Evolutionary conservation across 2,797 vertebrate species (phyloP), one percentile per base, ranked within the genome.

Genomic region (Spinibarbus caldwelli): DNA sequence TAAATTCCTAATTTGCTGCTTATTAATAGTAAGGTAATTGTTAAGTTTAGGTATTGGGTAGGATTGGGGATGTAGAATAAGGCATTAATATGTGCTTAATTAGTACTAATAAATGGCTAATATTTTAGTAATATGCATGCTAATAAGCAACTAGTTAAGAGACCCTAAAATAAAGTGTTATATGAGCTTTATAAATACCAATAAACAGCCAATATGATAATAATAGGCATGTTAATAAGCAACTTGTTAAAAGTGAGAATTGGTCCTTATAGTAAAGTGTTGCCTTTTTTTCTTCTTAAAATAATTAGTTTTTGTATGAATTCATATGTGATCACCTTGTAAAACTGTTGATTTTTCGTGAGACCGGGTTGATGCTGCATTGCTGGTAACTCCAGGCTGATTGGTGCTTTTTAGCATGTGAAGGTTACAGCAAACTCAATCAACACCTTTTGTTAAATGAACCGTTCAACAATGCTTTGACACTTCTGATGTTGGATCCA

Each of bases 371-470:
- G 23, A 12, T 19, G 52, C 43, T 82, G 23, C 38, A 54, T 11
- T 49, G 34, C 52, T 76, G 41, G 84, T 75, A 72, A 72, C 68
- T 78, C 81, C 57, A n/a, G 72, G 68, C 52, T 21, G 64, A 43
- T 23, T 23, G 29, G 75, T 78, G 54, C 45, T 81, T 85, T 92
- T 93, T 91, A 72, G 89, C 87, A 87, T 90, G 83, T 86, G 88
- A 85, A 62, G 45, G 21, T n/a, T 15, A 36, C 49, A n/a, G 77
- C 38, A 36, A 76, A 57, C 41, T 64, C 43, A 83, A 43, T 75
- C 57, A 78, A 77, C 54, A 86, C n/a, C 41, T 41, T 52, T 31
- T 79, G 75, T 78, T 83, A 73, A 66, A 57, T 57, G 71, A 76
- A 59, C 70, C 36, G 10, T 73, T 85, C 41, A 78, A 49, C 43